Conservation (phyloP, 1,140 invertebrate genomes). For the Diorhabda sublineata region DNA sequence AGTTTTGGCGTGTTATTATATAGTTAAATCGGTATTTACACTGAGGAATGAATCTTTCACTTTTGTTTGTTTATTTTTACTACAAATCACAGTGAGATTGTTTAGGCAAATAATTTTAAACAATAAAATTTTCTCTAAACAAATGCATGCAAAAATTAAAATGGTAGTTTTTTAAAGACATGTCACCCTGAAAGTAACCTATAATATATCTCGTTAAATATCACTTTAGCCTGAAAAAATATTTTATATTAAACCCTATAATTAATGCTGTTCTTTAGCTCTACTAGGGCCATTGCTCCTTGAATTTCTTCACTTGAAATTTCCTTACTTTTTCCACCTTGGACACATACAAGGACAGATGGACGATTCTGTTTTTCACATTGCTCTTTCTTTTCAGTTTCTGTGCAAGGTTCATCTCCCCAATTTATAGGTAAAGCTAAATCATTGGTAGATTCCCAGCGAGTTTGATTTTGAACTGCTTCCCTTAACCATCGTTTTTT, state of each 20-base stretch:
- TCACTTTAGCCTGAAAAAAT: no score
- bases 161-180: no score
- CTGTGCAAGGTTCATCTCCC: slow-evolving; percentile 32
- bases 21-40: no score
- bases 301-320: slow-evolving; percentile 45
- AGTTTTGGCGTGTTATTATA: no score
- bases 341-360: slow-evolving; percentile 52
- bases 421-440: slow-evolving; percentile 48
- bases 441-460: slow-evolving; percentile 48
- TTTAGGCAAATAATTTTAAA: no score
- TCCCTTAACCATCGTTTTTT: slow-evolving; percentile 63
- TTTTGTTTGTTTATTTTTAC: no score
- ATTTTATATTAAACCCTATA: slow-evolving; percentile 29
- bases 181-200: no score
- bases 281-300: slow-evolving; percentile 63
- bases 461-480: slow-evolving; percentile 53
- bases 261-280: slow-evolving; percentile 49
- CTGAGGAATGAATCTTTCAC: no score
- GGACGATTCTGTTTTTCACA: slow-evolving; percentile 49
- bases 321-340: slow-evolving; percentile 47
- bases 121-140: no score
- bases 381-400: slow-evolving; percentile 4
- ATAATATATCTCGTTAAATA: no score
- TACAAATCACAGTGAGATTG: no score
- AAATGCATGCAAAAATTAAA: no score